These are phyloP conservation scores for Gerris lacustris DNA, from an alignment of 2,888 invertebrate species.

Conservation along the genomic window DNA sequence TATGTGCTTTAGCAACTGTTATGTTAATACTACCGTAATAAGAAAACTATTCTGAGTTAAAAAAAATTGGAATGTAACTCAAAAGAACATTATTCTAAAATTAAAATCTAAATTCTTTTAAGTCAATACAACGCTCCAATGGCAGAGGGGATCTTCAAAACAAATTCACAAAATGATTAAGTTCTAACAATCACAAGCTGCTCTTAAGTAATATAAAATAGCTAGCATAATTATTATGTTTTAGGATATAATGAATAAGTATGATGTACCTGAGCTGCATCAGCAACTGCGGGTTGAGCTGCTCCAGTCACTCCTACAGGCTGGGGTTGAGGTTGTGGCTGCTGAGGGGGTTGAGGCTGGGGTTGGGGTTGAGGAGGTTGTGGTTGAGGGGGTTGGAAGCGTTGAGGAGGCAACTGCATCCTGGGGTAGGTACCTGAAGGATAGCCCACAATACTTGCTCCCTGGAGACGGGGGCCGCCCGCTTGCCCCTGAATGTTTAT, in stretches of 20 bases:
- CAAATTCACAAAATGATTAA: no score
- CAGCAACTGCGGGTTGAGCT: neutral
- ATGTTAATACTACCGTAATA: no score
- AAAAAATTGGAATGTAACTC: no score
- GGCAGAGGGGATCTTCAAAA: no score
- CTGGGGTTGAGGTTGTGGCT: neutral
- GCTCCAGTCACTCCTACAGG: neutral
- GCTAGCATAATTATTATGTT: no score
- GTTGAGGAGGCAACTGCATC: slow-evolving; percentile 44
- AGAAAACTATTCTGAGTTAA: no score
- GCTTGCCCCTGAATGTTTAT: neutral
- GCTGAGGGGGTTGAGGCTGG: slow-evolving; percentile 24
- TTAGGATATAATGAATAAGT: neutral
- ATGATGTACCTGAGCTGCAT: neutral
- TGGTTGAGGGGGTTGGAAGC: slow-evolving; percentile 54
- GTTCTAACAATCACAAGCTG: no score
- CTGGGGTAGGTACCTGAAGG: slow-evolving; percentile 17
- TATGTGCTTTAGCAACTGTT: no score
- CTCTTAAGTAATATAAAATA: no score
- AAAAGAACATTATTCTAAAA: no score
- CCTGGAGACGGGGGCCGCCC: neutral
- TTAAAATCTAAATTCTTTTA: no score
- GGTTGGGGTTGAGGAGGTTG: slow-evolving; percentile 28
- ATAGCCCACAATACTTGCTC: slow-evolving; percentile 20
- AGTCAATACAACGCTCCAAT: no score